Percentiles rank a stretch among this genome's conserved stretches.
These are phyloP conservation scores for Cottoperca gobio DNA, from an alignment of 2,797 vertebrate genomes.

Conservation along the genomic window DNA sequence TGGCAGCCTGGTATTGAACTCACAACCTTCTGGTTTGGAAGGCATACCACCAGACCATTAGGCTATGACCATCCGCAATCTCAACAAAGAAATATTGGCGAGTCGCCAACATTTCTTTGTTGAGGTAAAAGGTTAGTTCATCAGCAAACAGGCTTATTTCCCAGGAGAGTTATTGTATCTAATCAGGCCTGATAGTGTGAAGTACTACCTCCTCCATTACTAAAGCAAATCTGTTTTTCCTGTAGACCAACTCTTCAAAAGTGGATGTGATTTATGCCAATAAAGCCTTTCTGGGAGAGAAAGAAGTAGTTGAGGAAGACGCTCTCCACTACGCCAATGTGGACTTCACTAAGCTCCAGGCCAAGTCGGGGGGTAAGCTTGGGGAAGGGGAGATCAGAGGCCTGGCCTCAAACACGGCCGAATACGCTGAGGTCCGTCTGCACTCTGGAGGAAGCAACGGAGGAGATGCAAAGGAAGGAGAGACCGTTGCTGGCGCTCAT, in stretches of 20 bases:
- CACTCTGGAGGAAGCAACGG: neutral
- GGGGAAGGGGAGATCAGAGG: slow-evolving; percentile 40
- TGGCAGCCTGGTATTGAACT: too few species aligned
- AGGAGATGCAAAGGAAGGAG: neutral
- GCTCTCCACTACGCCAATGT: slow-evolving; percentile 34
- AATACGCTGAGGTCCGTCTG: slow-evolving; percentile 50
- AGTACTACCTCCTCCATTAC: neutral
- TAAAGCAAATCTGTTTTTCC: slow-evolving; percentile 7
- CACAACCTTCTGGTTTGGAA: too few species aligned
- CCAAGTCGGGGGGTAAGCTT: neutral
- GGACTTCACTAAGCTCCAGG: slow-evolving; percentile 49
- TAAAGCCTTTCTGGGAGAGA: slow-evolving; percentile 31
- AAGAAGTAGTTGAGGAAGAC: slow-evolving; percentile 10
- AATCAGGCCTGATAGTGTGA: neutral
- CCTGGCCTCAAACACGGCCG: slow-evolving; percentile 24
- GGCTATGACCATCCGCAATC: too few species aligned
- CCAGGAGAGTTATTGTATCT: too few species aligned
- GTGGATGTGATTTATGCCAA: slow-evolving; percentile 40
- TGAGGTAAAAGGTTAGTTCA: too few species aligned
- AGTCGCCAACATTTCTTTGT: too few species aligned
- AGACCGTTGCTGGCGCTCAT: slow-evolving; percentile 1
- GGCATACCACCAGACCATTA: too few species aligned
- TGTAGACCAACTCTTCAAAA: slow-evolving; percentile 40
- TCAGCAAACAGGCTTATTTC: too few species aligned
- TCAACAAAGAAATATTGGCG: too few species aligned